Base-by-base conservation (phyloP, 1,140 invertebrate species). In the Carposina sasakii region DNA sequence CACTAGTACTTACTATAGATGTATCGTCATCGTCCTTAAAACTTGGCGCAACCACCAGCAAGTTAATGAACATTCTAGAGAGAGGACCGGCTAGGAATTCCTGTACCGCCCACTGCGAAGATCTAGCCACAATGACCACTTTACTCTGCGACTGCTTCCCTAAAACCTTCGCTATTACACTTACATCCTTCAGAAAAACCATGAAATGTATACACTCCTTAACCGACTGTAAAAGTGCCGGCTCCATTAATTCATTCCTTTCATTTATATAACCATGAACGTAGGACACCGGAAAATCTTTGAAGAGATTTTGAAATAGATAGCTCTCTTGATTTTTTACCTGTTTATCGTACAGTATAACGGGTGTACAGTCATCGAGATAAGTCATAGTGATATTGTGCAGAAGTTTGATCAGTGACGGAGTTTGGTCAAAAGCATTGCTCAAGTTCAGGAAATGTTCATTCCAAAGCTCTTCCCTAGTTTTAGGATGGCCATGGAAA, bases 31-130 rank as follows among this genome's bases (percentile, higher is more conserved):
- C 85, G 31, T 87, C 74, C 57, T 86, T 86, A 26, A 88, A 82
- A 19, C 86, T 88, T 67, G 87, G 88, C 2, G 85, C 86, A 31
- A 93, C 86, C 2, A 93, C 84, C 20, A 93, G 71, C 19, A 93
- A 73, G 85, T 93, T 91, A 0, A 88, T 79, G 67, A 92, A 90
- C 61, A 79, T 85, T 57, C 88, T 87, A 0, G 91, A 89, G 1
- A 73, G n/a, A 34, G 88, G 81, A 20, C 86, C 87, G 9, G 84
- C 76, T 12, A 93, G 60, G 74, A 90, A 92, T 60, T 92, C 89
- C 31, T 89, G 86, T 0, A 92, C 85, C n/a, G 88, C 87, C 90
- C 90, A 93, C 63, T 91, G 88, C 0, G 90, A 88, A 6, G 91
- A 91, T 50, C 87, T 81, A 0, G 91, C 85, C 0, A 93, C 78